Percentiles rank a stretch among this genome's conserved stretches.
phyloP scores from a whole-genome alignment of 2,797 vertebrate species.

The Malacoraja senta region DNA sequence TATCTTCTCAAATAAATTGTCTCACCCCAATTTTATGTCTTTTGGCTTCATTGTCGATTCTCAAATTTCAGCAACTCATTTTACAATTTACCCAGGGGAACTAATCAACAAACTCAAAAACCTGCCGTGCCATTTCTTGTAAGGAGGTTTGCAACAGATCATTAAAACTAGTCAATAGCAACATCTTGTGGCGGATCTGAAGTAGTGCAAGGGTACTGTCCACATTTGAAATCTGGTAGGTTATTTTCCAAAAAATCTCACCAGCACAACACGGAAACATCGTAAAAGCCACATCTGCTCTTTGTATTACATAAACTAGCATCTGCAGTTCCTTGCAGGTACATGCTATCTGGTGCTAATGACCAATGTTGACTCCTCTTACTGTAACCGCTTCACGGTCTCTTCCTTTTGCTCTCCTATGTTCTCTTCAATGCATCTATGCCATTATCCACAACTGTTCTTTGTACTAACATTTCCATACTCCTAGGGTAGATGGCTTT shows the following conservation, averaged over 20 bases:
- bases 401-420: background rate
- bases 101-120: background rate
- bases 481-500: background rate
- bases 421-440: background rate
- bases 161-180: background rate
- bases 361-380: background rate
- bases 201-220: background rate
- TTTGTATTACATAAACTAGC: background rate
- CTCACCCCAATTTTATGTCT: background rate
- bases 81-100: background rate
- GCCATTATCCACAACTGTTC: background rate
- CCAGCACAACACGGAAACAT: background rate
- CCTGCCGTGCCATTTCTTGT: background rate
- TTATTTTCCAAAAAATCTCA: background rate
- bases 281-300: background rate
- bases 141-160: background rate
- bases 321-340: too few relatives aligned
- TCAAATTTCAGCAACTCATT: background rate
- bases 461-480: background rate
- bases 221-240: background rate
- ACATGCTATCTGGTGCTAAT: too few relatives aligned
- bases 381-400: background rate
- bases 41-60: background rate
- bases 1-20: background rate
- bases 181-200: slow-evolving; percentile 13